phyloP scores from a whole-genome alignment of 1,140 invertebrate genomes.

The Paraescarpia echinospica region DNA sequence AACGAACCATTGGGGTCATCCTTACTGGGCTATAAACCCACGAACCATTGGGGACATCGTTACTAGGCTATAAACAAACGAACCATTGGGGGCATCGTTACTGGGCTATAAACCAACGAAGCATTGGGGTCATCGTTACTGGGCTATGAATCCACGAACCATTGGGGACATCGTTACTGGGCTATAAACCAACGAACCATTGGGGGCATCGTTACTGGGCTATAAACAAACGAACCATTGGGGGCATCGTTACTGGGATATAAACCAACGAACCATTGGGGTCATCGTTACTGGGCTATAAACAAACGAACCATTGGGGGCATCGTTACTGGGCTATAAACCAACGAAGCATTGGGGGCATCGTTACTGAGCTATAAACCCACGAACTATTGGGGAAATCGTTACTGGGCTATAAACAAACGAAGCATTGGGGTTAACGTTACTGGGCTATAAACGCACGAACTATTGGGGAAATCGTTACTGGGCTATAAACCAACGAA shows the following conservation, averaged over 20 bases:
- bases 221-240: neutral
- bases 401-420: neutral
- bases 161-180: neutral
- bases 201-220: too few relatives aligned
- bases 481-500: neutral
- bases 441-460: neutral
- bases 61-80: neutral
- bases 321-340: neutral
- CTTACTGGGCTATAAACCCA: neutral
- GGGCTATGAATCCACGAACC: neutral
- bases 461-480: too few relatives aligned
- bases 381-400: too few relatives aligned
- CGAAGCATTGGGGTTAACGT: neutral
- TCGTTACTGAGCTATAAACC: neutral
- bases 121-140: neutral
- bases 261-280: neutral
- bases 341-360: neutral
- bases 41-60: neutral
- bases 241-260: neutral
- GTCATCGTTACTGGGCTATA: neutral
- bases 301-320: too few relatives aligned
- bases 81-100: too few relatives aligned
- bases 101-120: neutral
- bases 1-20: too few relatives aligned
- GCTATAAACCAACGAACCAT: too few relatives aligned